These are phyloP conservation scores for Chrysina gloriosa DNA, from an alignment of 2,888 invertebrate species.

Conservation along the genomic window DNA sequence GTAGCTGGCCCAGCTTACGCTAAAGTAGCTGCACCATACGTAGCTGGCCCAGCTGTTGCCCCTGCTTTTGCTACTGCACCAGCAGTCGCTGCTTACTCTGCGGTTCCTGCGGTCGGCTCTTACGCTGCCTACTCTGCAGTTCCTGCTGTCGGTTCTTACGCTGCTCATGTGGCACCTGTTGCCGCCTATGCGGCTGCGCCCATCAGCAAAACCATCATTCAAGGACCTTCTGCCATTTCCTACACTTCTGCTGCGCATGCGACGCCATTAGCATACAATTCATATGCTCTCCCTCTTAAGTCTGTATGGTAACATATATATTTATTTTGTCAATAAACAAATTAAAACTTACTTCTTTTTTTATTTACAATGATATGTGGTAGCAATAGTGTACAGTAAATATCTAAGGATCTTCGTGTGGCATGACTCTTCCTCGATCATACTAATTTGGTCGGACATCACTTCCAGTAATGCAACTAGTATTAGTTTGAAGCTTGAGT, in stretches of 20 bases:
- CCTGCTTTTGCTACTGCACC: background rate
- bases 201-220: slow-evolving; percentile 19
- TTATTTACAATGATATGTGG: too few relatives aligned
- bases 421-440: too few relatives aligned
- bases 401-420: too few relatives aligned
- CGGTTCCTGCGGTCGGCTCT: slow-evolving; percentile 43
- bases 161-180: slow-evolving; percentile 45
- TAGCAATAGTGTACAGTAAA: too few relatives aligned
- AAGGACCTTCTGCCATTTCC: slow-evolving; percentile 14
- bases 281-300: slow-evolving; percentile 11
- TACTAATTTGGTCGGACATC: too few relatives aligned
- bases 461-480: too few relatives aligned
- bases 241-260: slow-evolving; percentile 57
- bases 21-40: slow-evolving; percentile 43
- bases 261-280: slow-evolving; percentile 56
- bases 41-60: slow-evolving; percentile 15
- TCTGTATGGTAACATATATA: slow-evolving; percentile 3
- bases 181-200: slow-evolving; percentile 56
- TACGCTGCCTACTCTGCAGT: slow-evolving; percentile 42
- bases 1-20: slow-evolving; percentile 47
- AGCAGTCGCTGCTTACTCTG: slow-evolving; percentile 5
- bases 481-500: too few relatives aligned
- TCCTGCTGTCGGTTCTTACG: slow-evolving; percentile 2
- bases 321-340: background rate
- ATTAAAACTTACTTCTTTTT: too few relatives aligned